Conservation (phyloP, 2,797 vertebrate genomes). For the Chiroxiphia lanceolata region DNA sequence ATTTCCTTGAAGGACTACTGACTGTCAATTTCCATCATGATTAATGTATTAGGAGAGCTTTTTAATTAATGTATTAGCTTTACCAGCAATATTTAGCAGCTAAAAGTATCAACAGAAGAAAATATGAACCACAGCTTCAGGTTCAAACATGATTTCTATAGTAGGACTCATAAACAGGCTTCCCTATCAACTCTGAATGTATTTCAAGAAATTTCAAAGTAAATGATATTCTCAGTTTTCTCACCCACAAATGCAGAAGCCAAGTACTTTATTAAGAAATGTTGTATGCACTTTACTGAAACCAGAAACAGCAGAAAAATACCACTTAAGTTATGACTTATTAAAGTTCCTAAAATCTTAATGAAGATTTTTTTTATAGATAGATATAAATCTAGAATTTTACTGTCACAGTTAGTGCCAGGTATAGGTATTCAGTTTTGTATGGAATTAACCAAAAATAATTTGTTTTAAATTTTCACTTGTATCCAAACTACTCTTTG, state of each 20-base stretch:
- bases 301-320: neutral
- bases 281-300: neutral
- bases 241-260: neutral
- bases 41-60: neutral
- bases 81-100: neutral
- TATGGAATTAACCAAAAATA: neutral
- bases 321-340: neutral
- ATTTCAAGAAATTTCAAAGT: neutral
- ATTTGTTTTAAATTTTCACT: neutral
- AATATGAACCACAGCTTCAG: neutral
- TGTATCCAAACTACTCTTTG: neutral
- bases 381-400: neutral
- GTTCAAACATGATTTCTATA: neutral
- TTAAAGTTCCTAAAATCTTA: neutral
- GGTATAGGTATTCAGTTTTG: neutral
- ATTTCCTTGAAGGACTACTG: neutral
- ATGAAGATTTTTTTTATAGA: neutral
- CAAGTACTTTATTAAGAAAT: neutral
- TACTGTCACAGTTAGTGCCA: neutral
- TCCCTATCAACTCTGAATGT: neutral
- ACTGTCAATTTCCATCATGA: neutral
- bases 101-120: neutral
- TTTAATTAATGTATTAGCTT: constrained; percentile 17
- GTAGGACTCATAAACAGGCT: neutral
- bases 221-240: neutral